Evolutionary conservation across 2,888 invertebrate species (phyloP), one percentile per base, ranked within the genome.

Genomic region (Pachliopta kotzebuea): DNA sequence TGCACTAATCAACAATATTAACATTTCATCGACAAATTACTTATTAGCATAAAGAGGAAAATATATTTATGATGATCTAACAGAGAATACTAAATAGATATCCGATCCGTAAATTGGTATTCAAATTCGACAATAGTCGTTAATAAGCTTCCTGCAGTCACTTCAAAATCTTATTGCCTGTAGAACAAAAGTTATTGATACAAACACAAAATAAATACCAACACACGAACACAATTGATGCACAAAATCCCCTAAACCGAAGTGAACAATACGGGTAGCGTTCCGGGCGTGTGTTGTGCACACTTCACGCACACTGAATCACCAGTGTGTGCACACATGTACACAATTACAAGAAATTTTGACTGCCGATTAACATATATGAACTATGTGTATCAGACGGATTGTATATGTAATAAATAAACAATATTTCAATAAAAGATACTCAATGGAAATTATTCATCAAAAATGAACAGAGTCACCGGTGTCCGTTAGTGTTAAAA

Each of bases 241-340:
- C 60, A 63, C 63, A 63, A 63, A 62, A 67, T 60, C 70, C 69
- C 53, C 66, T 64, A 68, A 59, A 63, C 65, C 52, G 63, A 56
- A 42, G 57, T 63, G 61, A 67, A 68, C 68, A 69, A 69, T 67
- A 67, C 56, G 23, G 45, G 61, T 68, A 69, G 69, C 70, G 71
- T 60, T 70, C 69, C 75, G 21, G 63, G 72, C 81, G 82, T 85
- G 80, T 82, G 81, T 79, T 73, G 66, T 68, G 72, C 84, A 81
- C 82, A 73, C 78, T 81, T 69, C 74, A 76, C 73, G 66, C 78
- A 81, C 78, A 80, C 78, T 71, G 24, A 59, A 67, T 72, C 60
- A 69, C 60, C 60, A 64, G 57, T 65, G 67, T 56, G 63, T 50
- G 23, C n/a, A 59, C 14, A 52, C 31, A 4, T 58, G 29, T 68